Conservation (phyloP, 1,140 invertebrate genomes). For the Streblospio benedicti region DNA sequence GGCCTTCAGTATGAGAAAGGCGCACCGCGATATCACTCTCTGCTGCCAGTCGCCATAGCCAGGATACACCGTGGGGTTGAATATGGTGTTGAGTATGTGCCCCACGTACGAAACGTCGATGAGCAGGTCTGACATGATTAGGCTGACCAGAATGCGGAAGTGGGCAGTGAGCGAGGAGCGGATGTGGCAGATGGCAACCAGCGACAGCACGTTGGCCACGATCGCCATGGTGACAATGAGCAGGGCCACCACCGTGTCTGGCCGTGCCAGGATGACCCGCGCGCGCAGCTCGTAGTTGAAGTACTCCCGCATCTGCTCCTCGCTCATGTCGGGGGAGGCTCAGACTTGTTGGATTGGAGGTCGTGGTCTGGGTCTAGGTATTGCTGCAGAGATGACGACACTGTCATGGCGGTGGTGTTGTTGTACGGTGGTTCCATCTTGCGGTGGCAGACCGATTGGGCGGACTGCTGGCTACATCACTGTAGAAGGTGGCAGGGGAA, state of each 20-base stretch:
- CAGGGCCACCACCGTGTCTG: neutral
- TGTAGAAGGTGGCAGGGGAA: too few species aligned
- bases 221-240: neutral
- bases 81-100: constrained; percentile 22
- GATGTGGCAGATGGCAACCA: constrained; percentile 2
- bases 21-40: constrained; percentile 21
- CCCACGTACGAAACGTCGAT: constrained; percentile 27
- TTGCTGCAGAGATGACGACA: too few species aligned
- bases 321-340: too few species aligned
- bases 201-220: neutral
- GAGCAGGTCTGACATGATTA: constrained; percentile 30
- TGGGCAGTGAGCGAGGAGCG: constrained; percentile 32
- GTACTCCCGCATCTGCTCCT: too few species aligned
- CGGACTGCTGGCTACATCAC: too few species aligned
- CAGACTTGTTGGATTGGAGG: too few species aligned
- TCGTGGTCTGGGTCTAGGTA: too few species aligned
- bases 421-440: too few species aligned
- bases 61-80: constrained; percentile 6
- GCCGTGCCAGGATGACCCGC: neutral
- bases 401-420: too few species aligned
- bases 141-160: constrained; percentile 33
- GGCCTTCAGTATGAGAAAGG: constrained; percentile 23
- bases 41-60: constrained; percentile 10
- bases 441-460: too few species aligned
- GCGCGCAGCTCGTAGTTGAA: too few species aligned